Evolutionary conservation across 2,113 vertebrate species (phyloP).

Genomic region (Tricholaema leucomelas): DNA sequence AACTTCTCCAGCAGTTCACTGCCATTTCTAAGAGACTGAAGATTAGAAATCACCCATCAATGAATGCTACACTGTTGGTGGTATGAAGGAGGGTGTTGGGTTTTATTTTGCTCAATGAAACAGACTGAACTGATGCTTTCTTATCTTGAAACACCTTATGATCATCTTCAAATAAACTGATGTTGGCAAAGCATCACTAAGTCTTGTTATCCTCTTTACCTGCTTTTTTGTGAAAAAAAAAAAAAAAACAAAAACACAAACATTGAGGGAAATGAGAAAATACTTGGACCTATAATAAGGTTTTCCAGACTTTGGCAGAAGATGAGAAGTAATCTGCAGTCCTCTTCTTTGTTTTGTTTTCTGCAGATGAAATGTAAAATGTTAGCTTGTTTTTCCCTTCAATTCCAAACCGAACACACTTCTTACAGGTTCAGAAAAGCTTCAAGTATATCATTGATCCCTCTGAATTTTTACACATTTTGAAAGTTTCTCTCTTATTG

Average conservation of each 20-base stretch:
- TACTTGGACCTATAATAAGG: background rate
- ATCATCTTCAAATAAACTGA: slow-evolving; percentile 25
- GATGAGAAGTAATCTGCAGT: background rate
- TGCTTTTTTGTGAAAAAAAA: background rate
- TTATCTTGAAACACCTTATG: slow-evolving; percentile 12
- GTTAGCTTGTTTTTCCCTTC: background rate
- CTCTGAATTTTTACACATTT: background rate
- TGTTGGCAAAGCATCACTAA: slow-evolving; percentile 15
- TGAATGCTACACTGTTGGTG: fast-evolving
- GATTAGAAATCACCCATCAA: background rate
- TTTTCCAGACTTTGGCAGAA: background rate
- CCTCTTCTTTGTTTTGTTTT: background rate
- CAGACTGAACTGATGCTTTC: background rate
- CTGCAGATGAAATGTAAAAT: background rate
- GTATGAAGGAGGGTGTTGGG: background rate
- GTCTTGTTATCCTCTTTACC: background rate
- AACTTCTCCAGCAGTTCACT: background rate
- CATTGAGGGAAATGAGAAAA: slow-evolving; percentile 7
- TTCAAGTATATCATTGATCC: background rate
- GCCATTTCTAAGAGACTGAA: background rate
- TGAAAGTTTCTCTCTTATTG: background rate
- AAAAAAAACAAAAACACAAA: too few species aligned
- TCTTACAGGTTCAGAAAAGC: background rate
- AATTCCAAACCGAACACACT: background rate
- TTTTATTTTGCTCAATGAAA: background rate